Percentiles rank a stretch among this genome's conserved stretches.
phyloP scores from a whole-genome alignment of 2,888 invertebrate species.

The Limnephilus auricula region DNA sequence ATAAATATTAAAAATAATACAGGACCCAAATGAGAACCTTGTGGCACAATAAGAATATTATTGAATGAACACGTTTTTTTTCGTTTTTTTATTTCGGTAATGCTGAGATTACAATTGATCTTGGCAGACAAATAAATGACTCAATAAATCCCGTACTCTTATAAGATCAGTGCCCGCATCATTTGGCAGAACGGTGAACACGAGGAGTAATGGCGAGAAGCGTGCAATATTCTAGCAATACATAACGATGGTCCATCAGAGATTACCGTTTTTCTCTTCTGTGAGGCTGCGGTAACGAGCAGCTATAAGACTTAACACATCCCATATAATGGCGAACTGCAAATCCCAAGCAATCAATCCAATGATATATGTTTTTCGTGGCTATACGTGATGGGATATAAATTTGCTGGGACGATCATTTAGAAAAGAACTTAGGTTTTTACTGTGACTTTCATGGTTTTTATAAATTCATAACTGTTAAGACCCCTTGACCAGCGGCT shows the following conservation, averaged over 20 bases:
- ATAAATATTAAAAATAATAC: too few relatives aligned
- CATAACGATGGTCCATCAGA: slow-evolving; percentile 60
- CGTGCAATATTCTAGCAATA: slow-evolving; percentile 48
- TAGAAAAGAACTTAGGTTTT: background rate
- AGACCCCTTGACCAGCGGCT: too few relatives aligned
- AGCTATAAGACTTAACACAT: slow-evolving; percentile 58
- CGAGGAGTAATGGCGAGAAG: background rate
- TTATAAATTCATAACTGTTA: background rate
- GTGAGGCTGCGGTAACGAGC: slow-evolving; percentile 57
- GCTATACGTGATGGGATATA: slow-evolving; percentile 8
- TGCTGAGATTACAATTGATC: background rate
- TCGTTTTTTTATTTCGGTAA: background rate
- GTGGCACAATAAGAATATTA: too few relatives aligned
- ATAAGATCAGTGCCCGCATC: slow-evolving; percentile 41
- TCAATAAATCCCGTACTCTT: slow-evolving; percentile 15
- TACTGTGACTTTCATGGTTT: background rate
- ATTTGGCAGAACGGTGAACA: slow-evolving; percentile 7
- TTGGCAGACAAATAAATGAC: background rate
- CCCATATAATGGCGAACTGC: slow-evolving; percentile 52
- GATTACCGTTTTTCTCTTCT: slow-evolving; percentile 63
- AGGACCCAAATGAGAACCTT: too few relatives aligned
- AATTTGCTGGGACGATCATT: background rate
- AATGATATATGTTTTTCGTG: slow-evolving; percentile 30
- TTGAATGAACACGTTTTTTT: too few relatives aligned
- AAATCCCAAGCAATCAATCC: slow-evolving; percentile 59